Base-by-base conservation (phyloP, 2,797 vertebrate genomes). In the Pterois miles region DNA sequence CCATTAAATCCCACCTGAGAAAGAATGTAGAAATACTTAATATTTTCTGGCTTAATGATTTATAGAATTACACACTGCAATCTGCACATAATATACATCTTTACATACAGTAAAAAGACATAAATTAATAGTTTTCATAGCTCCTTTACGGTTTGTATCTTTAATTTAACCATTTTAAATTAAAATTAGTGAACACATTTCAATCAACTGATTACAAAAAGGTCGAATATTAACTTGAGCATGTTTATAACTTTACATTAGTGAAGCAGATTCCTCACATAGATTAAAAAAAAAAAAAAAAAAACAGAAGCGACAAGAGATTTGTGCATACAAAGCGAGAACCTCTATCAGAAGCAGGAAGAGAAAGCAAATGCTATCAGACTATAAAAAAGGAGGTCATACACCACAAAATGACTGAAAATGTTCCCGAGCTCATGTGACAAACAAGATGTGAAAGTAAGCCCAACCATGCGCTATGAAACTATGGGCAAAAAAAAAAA, bases 331-430 rank as follows among this genome's bases (percentile, higher is more conserved):
- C 53, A 33, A 72, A 60, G 48, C 27, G 71, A 65, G 75, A 80
- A 25, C 3, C 3, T n/a, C 23, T 20, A 20, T 18, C n/a, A 31
- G 8, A 71, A 63, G 65, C 65, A 86, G 86, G 79, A 88, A 86
- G 73, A 82, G 74, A 77, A 13, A 88, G 58, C 57, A 71, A 62
- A 77, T 80, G 64, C 23, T 48, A 73, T 81, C 70, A 23, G 53
- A 60, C 13, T 31, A 22, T 23, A 18, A 8, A 71, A 85, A 79
- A 82, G 2, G 29, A 84, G 57, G 68, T 63, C 36, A 34, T 12
- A 22, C 2, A 14, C n/a, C 31, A 36, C 22, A 52, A 38, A 43
- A 27, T 34, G 8, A 54, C 23, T 34, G 34, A 54, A 11, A 63
- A 20, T 20, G 0, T 34, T 25, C 14, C 31, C 1, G 14, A 23